Evolutionary conservation across 2,113 vertebrate species (phyloP), one percentile per base, ranked within the genome.

Genomic region (Vulpes lagopus): DNA sequence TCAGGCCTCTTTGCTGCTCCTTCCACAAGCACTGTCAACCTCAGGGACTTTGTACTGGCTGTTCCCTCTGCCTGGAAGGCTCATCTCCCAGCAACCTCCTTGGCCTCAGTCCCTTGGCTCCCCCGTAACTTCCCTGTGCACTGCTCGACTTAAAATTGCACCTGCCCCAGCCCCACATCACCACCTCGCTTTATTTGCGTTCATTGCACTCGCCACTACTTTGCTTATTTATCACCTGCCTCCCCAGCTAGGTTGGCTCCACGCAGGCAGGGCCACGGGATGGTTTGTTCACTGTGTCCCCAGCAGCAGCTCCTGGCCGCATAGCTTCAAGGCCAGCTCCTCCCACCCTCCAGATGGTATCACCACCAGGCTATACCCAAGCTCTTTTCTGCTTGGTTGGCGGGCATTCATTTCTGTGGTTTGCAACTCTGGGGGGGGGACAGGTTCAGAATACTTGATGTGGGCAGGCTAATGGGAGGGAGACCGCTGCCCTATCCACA

Each of bases 221-320:
- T 80, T 3, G 30, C 49, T 67, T 20, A 30, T 43, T 20, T 74
- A n/a, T 53, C 9, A 14, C 53, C 67, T 30, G 27, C 69, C 53
- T 19, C 22, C 59, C 35, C 35, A 0, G 30, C 11, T 14, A 30
- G 17, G 6, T 74, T n/a, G 3, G 27, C 53, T 65, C 59, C 62
- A 2, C 1, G 3, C 69, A 20, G 9, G n/a, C 17, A 57, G 27
- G 15, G 16, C n/a, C 25, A 8, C 38, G 19, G 8, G 1, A n/a
- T 38, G 51, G 53, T 60, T 43, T 12, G 6, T 43, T 65, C 19
- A 3, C 20, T 17, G 35, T 35, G 10, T 71, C n/a, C 30, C 19
- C 17, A 8, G 76, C n/a, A 71, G 69, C 51, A 35, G 16, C 49
- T 38, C 71, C 8, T 2, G 4, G 60, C 20, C 8, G 22, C 32